Evolutionary conservation across 2,888 invertebrate species (phyloP).

Genomic region (Chrysotoxum bicinctum): DNA sequence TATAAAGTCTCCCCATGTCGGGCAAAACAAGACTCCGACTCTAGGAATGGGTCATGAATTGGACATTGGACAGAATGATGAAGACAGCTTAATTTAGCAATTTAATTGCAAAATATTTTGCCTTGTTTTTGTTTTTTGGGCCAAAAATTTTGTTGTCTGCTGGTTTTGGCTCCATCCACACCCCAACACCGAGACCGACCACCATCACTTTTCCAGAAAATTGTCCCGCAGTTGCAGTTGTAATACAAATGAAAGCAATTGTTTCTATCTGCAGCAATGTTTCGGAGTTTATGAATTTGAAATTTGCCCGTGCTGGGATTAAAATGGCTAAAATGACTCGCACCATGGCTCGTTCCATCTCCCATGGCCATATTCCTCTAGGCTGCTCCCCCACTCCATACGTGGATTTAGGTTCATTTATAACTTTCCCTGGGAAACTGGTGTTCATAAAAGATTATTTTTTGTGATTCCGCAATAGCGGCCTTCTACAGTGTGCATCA

Average conservation of each 20-base stretch:
- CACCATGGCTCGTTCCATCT: conserved; percentile 6
- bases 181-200: neutral
- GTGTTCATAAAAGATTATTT: conserved; percentile 43
- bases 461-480: conserved; percentile 40
- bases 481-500: neutral
- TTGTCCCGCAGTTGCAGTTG: conserved; percentile 57
- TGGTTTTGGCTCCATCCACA: conserved; percentile 1
- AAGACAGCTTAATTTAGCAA: conserved; percentile 68
- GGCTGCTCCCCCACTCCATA: conserved; percentile 1
- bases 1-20: conserved; percentile 4
- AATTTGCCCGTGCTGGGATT: conserved; percentile 46
- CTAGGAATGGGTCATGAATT: conserved; percentile 15
- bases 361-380: neutral
- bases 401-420: conserved; percentile 66
- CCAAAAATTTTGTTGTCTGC: conserved; percentile 30
- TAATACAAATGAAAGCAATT: conserved; percentile 71
- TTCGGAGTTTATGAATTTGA: conserved; percentile 68
- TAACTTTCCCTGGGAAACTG: conserved; percentile 52
- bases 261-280: conserved; percentile 61
- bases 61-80: conserved; percentile 54
- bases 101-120: conserved; percentile 70
- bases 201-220: conserved; percentile 37
- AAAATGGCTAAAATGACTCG: conserved; percentile 19
- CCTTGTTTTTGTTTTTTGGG: conserved; percentile 42
- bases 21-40: neutral